These are phyloP conservation scores for Cetoscarus ocellatus DNA, from an alignment of 2,797 vertebrate genomes.

Conservation along the genomic window DNA sequence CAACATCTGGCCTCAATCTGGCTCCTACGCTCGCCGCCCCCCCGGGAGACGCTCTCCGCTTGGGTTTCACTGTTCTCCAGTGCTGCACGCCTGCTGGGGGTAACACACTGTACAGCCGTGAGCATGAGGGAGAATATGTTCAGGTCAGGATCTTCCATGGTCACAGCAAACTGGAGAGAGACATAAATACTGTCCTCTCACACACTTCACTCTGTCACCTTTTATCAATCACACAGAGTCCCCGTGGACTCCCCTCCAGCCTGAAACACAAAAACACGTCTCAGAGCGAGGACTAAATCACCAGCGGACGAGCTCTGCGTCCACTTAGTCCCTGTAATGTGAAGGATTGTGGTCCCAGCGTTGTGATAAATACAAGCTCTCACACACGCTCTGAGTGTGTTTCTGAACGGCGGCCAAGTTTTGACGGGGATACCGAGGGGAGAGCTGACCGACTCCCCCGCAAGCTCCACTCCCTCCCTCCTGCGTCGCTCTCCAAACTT, in stretches of 20 bases:
- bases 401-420: constrained; percentile 67
- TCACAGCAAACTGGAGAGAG: constrained; percentile 31
- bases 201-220: neutral
- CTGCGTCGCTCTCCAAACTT: constrained; percentile 33
- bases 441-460: constrained; percentile 65
- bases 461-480: constrained; percentile 53
- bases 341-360: neutral
- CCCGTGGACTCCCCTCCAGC: no score
- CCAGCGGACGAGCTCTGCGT: neutral
- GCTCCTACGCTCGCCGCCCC: constrained; percentile 52
- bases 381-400: constrained; percentile 35
- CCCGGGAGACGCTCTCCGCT: constrained; percentile 54
- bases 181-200: neutral
- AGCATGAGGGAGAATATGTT: constrained; percentile 13
- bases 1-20: constrained; percentile 84
- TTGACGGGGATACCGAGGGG: constrained; percentile 43
- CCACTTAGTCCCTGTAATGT: neutral
- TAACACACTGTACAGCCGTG: constrained; percentile 14
- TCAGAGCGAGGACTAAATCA: neutral
- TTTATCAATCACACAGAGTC: neutral
- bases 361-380: constrained; percentile 27
- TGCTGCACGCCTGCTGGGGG: constrained; percentile 60
- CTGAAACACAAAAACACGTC: no score
- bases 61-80: constrained; percentile 68
- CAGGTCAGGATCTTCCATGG: neutral